Percentiles rank a stretch among this genome's conserved stretches.
Evolutionary conservation across 1,140 invertebrate species (phyloP).

Genomic region (Aphelinus certus): DNA sequence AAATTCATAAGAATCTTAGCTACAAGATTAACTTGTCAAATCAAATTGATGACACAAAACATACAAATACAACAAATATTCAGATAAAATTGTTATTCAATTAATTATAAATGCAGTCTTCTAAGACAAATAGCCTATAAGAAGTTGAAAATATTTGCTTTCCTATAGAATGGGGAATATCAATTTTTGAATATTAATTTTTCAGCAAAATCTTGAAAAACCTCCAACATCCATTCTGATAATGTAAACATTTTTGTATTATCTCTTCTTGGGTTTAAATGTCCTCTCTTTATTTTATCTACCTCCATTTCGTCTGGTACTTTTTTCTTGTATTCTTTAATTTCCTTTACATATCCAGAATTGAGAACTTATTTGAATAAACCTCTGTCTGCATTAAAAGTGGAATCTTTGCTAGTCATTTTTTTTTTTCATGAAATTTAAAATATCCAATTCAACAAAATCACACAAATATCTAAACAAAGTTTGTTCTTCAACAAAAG

Average conservation of each 20-base stretch:
- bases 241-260: constrained; percentile 73
- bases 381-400: constrained; percentile 52
- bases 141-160: constrained; percentile 82
- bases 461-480: neutral
- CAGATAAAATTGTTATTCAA: neutral
- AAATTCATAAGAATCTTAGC: constrained; percentile 54
- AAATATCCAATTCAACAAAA: neutral
- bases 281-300: constrained; percentile 37
- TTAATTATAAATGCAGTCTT: no score
- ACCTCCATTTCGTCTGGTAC: constrained; percentile 56
- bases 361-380: constrained; percentile 52
- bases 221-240: constrained; percentile 92
- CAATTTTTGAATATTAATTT: constrained; percentile 76
- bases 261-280: constrained; percentile 41
- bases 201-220: constrained; percentile 79
- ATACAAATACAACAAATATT: constrained; percentile 62
- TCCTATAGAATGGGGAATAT: constrained; percentile 82
- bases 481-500: neutral
- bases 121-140: constrained; percentile 64
- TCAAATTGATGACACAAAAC: constrained; percentile 74
- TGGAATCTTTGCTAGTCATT: constrained; percentile 49
- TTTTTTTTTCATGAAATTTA: constrained; percentile 23
- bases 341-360: constrained; percentile 50
- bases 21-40: constrained; percentile 64
- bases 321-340: constrained; percentile 51